Evolutionary conservation across 2,113 vertebrate species (phyloP).

Genomic region (Lutjanus erythropterus): DNA sequence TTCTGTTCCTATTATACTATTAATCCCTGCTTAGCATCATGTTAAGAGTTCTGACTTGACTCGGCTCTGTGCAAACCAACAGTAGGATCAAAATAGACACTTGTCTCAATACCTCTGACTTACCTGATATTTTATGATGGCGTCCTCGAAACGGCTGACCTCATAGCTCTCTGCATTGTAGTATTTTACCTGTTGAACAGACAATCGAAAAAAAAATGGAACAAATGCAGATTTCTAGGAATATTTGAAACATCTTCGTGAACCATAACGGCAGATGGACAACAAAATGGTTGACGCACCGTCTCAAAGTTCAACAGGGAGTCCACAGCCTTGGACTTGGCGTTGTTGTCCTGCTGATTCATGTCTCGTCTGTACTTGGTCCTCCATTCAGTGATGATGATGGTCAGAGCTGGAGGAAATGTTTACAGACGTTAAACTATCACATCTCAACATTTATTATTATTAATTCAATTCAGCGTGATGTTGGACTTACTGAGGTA

Average conservation of each 20-base stretch:
- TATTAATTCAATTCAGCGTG: too few species aligned
- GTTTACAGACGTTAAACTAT: not conserved
- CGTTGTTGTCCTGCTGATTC: conserved; percentile 92
- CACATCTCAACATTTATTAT: not conserved
- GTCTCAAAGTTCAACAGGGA: conserved; percentile 98
- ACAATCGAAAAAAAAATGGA: not conserved
- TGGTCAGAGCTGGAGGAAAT: conserved; percentile 87
- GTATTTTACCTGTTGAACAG: conserved; percentile 91
- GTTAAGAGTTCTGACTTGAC: too few species aligned
- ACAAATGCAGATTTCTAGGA: not conserved
- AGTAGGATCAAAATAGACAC: not conserved
- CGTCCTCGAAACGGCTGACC: conserved; percentile 89
- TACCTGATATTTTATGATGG: conserved; percentile 95
- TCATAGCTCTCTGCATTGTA: conserved; percentile 95
- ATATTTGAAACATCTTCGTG: not conserved
- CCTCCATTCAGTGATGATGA: conserved; percentile 97
- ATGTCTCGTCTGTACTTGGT: conserved; percentile 95
- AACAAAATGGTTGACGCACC: conserved; percentile 74
- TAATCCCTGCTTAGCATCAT: too few species aligned
- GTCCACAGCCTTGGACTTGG: conserved; percentile 93
- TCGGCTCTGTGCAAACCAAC: too few species aligned
- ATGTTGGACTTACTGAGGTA: conserved; percentile 91
- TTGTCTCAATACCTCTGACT: not conserved
- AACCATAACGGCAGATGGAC: not conserved
- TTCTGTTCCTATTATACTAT: too few species aligned